Evolutionary conservation across 2,888 invertebrate genomes (phyloP).

Genomic region (Ypsolopha scabrella): DNA sequence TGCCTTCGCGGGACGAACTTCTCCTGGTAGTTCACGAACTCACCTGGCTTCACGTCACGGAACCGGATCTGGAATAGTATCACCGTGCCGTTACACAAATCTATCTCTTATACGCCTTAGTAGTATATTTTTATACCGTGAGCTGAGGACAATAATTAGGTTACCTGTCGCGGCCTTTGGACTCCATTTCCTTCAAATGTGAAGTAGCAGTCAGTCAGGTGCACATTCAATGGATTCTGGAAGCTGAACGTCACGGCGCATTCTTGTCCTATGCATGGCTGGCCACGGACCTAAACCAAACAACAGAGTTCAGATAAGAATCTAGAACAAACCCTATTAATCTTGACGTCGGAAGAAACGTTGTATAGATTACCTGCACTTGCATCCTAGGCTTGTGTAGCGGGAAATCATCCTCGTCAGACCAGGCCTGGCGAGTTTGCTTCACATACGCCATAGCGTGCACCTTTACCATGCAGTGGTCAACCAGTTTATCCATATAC

Average conservation of each 20-base stretch:
- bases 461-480: constrained; percentile 78
- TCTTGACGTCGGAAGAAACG: background rate
- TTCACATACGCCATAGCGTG: constrained; percentile 79
- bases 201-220: constrained; percentile 76
- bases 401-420: constrained; percentile 79
- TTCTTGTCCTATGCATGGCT: constrained; percentile 64
- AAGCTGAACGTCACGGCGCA: constrained; percentile 71
- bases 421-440: constrained; percentile 81
- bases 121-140: no score
- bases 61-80: constrained; percentile 40
- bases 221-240: constrained; percentile 74
- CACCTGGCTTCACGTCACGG: constrained; percentile 74
- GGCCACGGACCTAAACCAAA: constrained; percentile 44
- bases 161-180: constrained; percentile 70
- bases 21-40: constrained; percentile 72
- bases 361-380: constrained; percentile 60
- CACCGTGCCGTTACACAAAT: no score
- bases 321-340: background rate
- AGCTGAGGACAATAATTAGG: no score
- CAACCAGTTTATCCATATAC: constrained; percentile 77
- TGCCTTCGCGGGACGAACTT: constrained; percentile 68
- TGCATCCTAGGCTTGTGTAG: constrained; percentile 76
- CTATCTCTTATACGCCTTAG: no score
- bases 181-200: constrained; percentile 79
- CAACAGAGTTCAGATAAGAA: background rate